Base-by-base conservation (phyloP, 2,888 invertebrate species). In the Erynnis tages region DNA sequence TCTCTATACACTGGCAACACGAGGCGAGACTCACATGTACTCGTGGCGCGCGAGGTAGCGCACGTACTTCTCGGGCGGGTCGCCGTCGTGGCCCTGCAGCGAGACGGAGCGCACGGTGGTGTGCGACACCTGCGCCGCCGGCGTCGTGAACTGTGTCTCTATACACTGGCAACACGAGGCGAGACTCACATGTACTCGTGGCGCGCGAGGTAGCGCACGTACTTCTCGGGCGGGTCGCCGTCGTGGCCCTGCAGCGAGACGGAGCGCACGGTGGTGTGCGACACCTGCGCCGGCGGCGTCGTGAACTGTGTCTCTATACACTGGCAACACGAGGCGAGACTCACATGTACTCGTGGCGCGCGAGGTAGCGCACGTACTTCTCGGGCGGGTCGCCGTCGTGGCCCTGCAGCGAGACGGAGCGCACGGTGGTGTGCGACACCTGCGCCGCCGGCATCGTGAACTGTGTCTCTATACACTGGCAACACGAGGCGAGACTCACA, bases 111-210 rank as follows among this genome's bases (percentile, higher is more conserved):
- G 92, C 62, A 98, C 96, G 25, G 98, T 98, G 47, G 97, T 97
- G 83, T 99, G 98, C 54, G 97, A 97, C 44, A 93, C 94, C 71
- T 97, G 97, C 2, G 97, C 97, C 61, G 97, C 95, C 27, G 99
- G 99, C 99, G 99, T 99, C 38, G 98, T 98, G 86, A 98, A 99
- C 85, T 99, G n/a, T n/a, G n/a, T n/a, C n/a, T n/a, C n/a, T n/a
- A n/a, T n/a, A n/a, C n/a, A n/a, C n/a, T n/a, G 3, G 21, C 21
- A 21, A 6, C 4, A 4, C 3, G 21, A 21, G 3, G 14, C 6
- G 4, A 4, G 60, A 82, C 85, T 91, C 75, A 96, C 96, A 92
- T 94, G 91, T 98, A 98, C 84, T 98, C 97, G 30, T 30, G 2
- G 11, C 30, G 30, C 11, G 98, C 98, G 63, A 98, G 91, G 88